Evolutionary conservation across 2,888 invertebrate species (phyloP).

Genomic region (Amphipyra berbera): DNA sequence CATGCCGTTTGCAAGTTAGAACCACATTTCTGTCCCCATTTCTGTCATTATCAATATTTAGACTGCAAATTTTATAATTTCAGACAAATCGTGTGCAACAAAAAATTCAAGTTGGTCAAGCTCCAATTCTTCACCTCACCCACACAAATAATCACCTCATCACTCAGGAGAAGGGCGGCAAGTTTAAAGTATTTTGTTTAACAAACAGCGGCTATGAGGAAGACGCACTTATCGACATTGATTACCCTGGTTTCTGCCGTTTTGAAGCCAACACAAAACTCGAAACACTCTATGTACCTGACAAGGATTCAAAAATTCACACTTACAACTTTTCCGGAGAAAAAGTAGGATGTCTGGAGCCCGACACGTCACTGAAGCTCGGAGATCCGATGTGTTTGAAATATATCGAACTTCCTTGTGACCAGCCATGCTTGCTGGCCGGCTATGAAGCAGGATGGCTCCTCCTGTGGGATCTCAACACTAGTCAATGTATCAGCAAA

Average conservation of each 20-base stretch:
- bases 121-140: constrained; percentile 91
- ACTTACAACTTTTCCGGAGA: constrained; percentile 87
- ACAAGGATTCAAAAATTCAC: constrained; percentile 88
- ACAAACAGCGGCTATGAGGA: constrained; percentile 91
- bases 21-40: no score
- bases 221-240: constrained; percentile 89
- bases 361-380: constrained; percentile 80
- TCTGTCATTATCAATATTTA: no score
- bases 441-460: constrained; percentile 94
- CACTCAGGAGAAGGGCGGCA: constrained; percentile 94
- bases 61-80: constrained; percentile 63
- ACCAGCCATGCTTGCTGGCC: constrained; percentile 90
- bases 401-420: constrained; percentile 84
- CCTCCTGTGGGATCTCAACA: constrained; percentile 92
- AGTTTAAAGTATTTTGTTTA: constrained; percentile 91
- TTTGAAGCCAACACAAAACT: constrained; percentile 90
- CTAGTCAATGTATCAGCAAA: constrained; percentile 89
- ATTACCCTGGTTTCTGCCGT: constrained; percentile 93
- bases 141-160: constrained; percentile 91
- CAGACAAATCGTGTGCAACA: constrained; percentile 93
- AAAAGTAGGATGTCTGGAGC: constrained; percentile 78
- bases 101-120: constrained; percentile 91
- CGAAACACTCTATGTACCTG: constrained; percentile 92
- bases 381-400: constrained; percentile 92
- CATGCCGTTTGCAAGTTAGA: no score